Conservation (phyloP, 2,113 vertebrate genomes). For the Cynopterus brachyotis region DNA sequence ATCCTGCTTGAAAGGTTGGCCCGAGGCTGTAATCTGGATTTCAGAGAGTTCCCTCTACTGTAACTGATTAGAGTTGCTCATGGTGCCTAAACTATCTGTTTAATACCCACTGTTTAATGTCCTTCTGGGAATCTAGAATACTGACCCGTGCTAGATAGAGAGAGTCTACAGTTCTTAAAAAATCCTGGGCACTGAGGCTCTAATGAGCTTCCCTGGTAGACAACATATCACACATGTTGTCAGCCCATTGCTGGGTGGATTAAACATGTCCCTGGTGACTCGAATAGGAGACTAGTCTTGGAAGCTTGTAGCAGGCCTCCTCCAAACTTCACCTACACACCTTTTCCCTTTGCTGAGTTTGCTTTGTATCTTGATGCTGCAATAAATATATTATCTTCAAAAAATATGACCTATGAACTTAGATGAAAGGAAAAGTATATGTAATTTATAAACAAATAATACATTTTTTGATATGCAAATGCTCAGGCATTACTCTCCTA, state of each 20-base stretch:
- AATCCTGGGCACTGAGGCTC: not conserved
- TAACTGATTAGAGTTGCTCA: not conserved
- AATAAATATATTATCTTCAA: not conserved
- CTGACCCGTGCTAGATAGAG: not conserved
- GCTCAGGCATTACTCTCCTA: not conserved
- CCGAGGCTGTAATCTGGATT: not conserved
- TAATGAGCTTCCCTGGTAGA: not conserved
- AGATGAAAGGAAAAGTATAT: not conserved
- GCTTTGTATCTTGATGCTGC: not conserved
- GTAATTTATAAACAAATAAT: not conserved
- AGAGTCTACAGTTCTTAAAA: not conserved
- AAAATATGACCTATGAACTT: not conserved
- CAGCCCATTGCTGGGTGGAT: not conserved
- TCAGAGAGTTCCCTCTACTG: not conserved
- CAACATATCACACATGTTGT: not conserved
- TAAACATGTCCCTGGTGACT: not conserved
- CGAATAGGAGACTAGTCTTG: not conserved
- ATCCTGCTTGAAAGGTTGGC: not conserved
- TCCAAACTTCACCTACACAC: not conserved
- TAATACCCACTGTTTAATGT: not conserved
- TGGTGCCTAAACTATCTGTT: not conserved
- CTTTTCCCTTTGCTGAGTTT: not conserved
- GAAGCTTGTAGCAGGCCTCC: not conserved
- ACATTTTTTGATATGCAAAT: not conserved
- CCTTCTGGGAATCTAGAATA: not conserved